Base-by-base conservation (phyloP, 2,797 vertebrate species). In the Numenius phaeopus region DNA sequence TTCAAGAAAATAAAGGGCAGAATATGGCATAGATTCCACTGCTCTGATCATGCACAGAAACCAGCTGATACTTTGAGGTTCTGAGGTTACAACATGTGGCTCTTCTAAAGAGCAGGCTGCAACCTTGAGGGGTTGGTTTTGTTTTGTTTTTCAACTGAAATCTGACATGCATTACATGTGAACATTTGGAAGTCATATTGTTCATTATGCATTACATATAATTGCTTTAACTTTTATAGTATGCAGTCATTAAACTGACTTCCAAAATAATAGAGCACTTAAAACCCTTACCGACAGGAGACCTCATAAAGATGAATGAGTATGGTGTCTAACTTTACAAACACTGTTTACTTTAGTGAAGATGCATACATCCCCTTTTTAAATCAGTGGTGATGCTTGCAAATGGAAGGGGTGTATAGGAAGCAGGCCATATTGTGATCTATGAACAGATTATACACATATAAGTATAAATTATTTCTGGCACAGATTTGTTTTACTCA, bases 171-270 rank as follows among this genome's bases (percentile, higher is more conserved):
- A 94, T 94, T 96, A 95, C 59, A 97, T 57, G 66, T 52, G 76
- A 97, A 88, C 95, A 96, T 97, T 94, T 97, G 95, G 96, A 96
- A 95, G 44, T 94, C 66, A 91, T 93, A 93, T 19, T 89, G 69
- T 61, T 95, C 89, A 76, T 81, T 92, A 32, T 64, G 70, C 72
- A 64, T 49, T 64, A 91, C 49, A 89, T 46, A 61, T 37, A 95
- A 93, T 47, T 94, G 84, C 87, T 92, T 91, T 67, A 95, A 85
- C 81, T 97, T 87, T 93, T 62, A 81, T 27, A 83, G 62, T 30
- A 70, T 37, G 78, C 58, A 90, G 44, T 58, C 84, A 49, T 93
- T 94, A 94, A 95, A 84, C 22, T 76, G 70, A 50, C 79, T 96
- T 82, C 50, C 75, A 81, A 62, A 96, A 91, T 82, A 93, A 81